Conservation (phyloP, 2,888 invertebrate species). For the Noctua pronuba region DNA sequence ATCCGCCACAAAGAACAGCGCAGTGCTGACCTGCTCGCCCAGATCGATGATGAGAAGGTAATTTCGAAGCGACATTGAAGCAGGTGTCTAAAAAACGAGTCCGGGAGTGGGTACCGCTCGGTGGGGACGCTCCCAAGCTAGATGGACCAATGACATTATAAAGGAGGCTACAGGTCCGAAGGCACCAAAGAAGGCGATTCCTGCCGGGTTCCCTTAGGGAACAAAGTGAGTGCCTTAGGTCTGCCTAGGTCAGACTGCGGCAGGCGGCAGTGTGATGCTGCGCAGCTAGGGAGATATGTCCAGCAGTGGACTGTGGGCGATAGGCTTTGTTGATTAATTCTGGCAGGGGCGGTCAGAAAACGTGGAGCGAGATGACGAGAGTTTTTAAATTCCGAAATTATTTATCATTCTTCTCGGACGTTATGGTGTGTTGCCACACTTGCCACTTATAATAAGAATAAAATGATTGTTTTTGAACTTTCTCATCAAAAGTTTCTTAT, state of each 20-base stretch:
- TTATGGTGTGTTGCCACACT: not conserved
- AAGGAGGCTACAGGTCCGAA: not conserved
- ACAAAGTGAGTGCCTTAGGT: too few relatives aligned
- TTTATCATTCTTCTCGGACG: not conserved
- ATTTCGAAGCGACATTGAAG: not conserved
- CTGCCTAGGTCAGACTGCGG: not conserved
- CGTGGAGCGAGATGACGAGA: not conserved
- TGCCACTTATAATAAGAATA: not conserved
- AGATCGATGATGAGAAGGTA: constrained; percentile 81
- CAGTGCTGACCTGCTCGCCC: constrained; percentile 75
- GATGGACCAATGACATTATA: not conserved
- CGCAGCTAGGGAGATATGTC: not conserved
- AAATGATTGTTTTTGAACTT: not conserved
- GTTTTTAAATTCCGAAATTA: not conserved
- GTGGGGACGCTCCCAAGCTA: not conserved
- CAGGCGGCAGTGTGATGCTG: not conserved
- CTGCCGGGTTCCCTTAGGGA: too few relatives aligned
- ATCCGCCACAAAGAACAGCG: constrained; percentile 80
- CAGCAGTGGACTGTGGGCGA: not conserved
- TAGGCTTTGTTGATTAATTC: not conserved
- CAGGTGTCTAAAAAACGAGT: not conserved
- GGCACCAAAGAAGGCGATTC: too few relatives aligned
- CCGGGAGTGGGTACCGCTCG: not conserved
- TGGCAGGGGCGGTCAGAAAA: not conserved
- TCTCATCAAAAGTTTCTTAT: not conserved